These are phyloP conservation scores for Arothron firmamentum DNA, from an alignment of 2,113 vertebrate genomes.

Conservation along the genomic window DNA sequence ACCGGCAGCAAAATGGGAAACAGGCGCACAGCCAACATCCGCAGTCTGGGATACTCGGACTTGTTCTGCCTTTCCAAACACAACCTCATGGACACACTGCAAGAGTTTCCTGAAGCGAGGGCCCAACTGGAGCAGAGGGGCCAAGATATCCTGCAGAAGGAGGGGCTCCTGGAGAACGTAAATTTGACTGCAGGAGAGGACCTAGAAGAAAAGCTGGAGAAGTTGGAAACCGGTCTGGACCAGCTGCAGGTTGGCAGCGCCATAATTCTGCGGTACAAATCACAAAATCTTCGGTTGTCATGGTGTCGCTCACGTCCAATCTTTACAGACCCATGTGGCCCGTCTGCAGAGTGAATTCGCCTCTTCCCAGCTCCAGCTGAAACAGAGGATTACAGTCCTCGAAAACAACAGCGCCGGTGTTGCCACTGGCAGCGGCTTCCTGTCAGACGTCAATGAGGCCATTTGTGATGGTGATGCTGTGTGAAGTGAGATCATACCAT, in stretches of 20 bases:
- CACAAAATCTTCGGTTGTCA: not conserved
- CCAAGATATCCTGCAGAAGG: constrained; percentile 89
- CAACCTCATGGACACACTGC: constrained; percentile 92
- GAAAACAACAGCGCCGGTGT: constrained; percentile 72
- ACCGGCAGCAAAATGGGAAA: constrained; percentile 98
- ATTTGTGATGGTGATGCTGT: constrained; percentile 55
- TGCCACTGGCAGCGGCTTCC: constrained; percentile 76
- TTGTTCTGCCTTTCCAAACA: constrained; percentile 96
- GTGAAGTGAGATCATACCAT: constrained; percentile 53
- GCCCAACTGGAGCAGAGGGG: constrained; percentile 90
- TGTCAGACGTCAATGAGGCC: constrained; percentile 78
- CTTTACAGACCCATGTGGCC: constrained; percentile 73
- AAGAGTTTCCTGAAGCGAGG: constrained; percentile 92
- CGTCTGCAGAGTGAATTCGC: constrained; percentile 84
- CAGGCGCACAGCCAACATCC: constrained; percentile 89
- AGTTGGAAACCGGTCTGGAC: constrained; percentile 83
- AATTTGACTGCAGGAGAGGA: constrained; percentile 72
- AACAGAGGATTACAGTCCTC: constrained; percentile 81
- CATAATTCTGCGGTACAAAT: not conserved
- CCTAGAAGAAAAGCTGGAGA: constrained; percentile 84
- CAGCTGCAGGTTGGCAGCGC: constrained; percentile 68
- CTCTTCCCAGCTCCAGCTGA: constrained; percentile 83
- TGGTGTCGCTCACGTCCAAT: not conserved
- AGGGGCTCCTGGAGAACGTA: constrained; percentile 90
- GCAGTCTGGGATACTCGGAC: constrained; percentile 93